Evolutionary conservation across 2,113 vertebrate species (phyloP).

Genomic region (Lagenorhynchus albirostris): DNA sequence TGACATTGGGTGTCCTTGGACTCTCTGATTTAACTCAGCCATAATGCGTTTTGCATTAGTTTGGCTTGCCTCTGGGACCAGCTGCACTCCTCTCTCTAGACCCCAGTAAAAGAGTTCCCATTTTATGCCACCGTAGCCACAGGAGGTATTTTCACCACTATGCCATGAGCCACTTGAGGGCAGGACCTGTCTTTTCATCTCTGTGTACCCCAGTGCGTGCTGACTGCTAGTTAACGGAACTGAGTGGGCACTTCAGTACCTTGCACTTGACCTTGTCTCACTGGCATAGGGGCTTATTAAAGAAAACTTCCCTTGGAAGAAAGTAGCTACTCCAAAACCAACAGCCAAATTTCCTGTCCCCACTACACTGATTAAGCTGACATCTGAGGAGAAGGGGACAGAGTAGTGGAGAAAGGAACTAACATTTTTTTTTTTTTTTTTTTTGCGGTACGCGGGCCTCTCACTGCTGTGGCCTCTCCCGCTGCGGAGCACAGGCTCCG

Average conservation of each 20-base stretch:
- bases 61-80: constrained; percentile 37
- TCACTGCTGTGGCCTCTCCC: no score
- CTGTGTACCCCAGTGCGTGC: neutral
- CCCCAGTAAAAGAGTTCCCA: neutral
- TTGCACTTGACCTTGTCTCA: constrained; percentile 38
- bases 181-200: constrained; percentile 15
- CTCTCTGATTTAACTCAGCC: constrained; percentile 22
- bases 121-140: constrained; percentile 20
- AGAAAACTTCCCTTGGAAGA: constrained; percentile 17
- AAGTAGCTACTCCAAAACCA: constrained; percentile 1
- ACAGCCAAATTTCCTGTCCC: neutral
- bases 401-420: neutral
- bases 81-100: neutral
- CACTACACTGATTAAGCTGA: neutral
- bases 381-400: neutral
- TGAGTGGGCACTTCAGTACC: neutral
- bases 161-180: neutral
- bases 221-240: neutral
- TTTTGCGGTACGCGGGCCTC: no score
- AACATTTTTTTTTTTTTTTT: neutral
- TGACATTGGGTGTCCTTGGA: constrained; percentile 54
- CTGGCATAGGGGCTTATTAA: constrained; percentile 17
- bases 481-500: no score
- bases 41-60: constrained; percentile 28
- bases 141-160: constrained; percentile 17